These are phyloP conservation scores for Idaea dimidiata DNA, from an alignment of 2,888 invertebrate genomes.

Conservation along the genomic window DNA sequence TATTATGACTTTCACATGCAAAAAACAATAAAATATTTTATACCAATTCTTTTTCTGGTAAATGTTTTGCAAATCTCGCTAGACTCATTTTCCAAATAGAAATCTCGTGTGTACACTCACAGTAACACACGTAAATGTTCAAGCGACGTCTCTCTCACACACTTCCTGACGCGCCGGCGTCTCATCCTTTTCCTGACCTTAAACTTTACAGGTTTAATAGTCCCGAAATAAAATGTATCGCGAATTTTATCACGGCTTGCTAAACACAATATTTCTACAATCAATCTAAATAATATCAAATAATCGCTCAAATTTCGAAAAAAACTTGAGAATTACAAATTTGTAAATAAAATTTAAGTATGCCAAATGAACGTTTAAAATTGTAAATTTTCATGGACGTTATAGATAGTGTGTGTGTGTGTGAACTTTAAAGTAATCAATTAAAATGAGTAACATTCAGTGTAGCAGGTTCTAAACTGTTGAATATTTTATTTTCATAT, in stretches of 20 bases:
- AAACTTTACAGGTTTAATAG: constrained; percentile 56
- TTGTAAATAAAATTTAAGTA: neutral
- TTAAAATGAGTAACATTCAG: constrained; percentile 53
- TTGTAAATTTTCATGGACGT: neutral
- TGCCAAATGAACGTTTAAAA: neutral
- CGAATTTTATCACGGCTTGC: constrained; percentile 1
- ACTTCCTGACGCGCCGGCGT: constrained; percentile 29
- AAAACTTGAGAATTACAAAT: neutral
- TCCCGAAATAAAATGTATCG: constrained; percentile 34
- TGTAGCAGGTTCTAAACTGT: constrained; percentile 70
- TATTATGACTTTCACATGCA: no score
- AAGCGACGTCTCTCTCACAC: constrained; percentile 47
- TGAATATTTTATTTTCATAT: constrained; percentile 63
- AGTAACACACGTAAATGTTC: constrained; percentile 41
- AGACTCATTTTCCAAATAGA: constrained; percentile 28
- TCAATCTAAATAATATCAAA: neutral
- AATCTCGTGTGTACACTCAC: constrained; percentile 28
- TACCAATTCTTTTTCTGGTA: neutral
- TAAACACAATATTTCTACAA: neutral
- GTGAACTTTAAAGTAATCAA: constrained; percentile 15
- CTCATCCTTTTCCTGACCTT: constrained; percentile 65
- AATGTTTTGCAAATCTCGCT: constrained; percentile 6
- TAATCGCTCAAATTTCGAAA: neutral
- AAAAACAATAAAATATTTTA: neutral
- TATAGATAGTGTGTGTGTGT: constrained; percentile 6